These are phyloP conservation scores for Cephus nigrinus DNA, from an alignment of 2,888 invertebrate species.

Conservation along the genomic window DNA sequence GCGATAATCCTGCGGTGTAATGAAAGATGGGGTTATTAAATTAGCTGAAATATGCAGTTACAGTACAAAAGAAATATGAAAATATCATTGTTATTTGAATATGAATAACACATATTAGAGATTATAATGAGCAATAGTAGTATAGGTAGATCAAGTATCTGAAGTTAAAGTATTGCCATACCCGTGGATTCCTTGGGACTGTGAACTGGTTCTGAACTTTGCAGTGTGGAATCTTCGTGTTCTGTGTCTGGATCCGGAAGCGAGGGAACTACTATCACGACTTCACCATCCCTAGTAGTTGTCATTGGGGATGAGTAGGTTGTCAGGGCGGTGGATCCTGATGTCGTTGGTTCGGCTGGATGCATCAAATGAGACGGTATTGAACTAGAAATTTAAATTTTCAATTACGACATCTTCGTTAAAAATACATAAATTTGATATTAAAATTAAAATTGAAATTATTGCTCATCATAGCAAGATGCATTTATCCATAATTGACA, in stretches of 20 bases:
- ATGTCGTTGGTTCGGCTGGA: constrained; percentile 40
- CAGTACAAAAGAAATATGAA: not conserved
- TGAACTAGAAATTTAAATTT: constrained; percentile 35
- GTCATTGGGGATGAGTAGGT: constrained; percentile 23
- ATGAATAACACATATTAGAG: not conserved
- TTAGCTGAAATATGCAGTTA: not conserved
- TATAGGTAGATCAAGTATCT: not conserved
- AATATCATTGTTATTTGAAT: not conserved
- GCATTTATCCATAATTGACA: too few species aligned
- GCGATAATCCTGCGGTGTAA: not conserved
- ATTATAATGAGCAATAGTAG: not conserved
- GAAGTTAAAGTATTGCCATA: constrained; percentile 25
- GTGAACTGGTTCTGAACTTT: constrained; percentile 34
- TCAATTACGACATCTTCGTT: not conserved
- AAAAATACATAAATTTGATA: not conserved
- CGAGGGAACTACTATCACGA: constrained; percentile 70
- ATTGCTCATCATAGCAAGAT: too few species aligned
- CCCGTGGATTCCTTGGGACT: constrained; percentile 44
- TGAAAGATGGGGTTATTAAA: not conserved
- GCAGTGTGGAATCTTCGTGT: constrained; percentile 31
- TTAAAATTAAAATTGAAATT: not conserved
- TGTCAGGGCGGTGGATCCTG: constrained; percentile 14
- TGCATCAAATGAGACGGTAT: constrained; percentile 51
- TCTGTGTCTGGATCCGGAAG: constrained; percentile 52
- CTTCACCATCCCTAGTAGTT: constrained; percentile 65